Evolutionary conservation across 1,140 invertebrate species (phyloP).

Genomic region (Fragariocoptes setiger): DNA sequence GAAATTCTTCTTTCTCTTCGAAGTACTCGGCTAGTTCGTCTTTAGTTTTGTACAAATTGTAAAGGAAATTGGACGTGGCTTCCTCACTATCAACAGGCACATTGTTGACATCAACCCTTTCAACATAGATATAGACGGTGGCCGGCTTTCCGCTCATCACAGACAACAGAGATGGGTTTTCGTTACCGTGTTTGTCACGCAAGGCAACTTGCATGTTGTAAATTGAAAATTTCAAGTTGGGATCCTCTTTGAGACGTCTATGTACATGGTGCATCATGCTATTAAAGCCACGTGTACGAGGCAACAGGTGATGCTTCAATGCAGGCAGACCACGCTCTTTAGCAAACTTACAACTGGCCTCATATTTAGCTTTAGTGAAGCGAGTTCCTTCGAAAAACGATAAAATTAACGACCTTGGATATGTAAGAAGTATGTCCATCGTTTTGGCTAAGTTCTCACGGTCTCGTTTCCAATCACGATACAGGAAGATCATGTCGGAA

Average conservation of each 20-base stretch:
- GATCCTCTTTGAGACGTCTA: conserved; percentile 8
- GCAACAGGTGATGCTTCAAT: conserved; percentile 60
- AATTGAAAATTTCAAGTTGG: conserved; percentile 6
- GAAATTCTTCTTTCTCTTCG: conserved; percentile 7
- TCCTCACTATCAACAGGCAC: conserved; percentile 40
- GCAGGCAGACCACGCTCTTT: conserved; percentile 48
- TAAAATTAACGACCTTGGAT: conserved; percentile 58
- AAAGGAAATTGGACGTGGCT: conserved; percentile 41
- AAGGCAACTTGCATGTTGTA: conserved; percentile 12
- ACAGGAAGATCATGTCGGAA: conserved; percentile 63
- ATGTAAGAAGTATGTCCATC: conserved; percentile 42
- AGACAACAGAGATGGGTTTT: conserved; percentile 36
- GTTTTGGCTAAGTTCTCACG: conserved; percentile 39
- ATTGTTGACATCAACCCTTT: conserved; percentile 41
- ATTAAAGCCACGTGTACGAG: conserved; percentile 59
- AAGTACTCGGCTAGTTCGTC: conserved; percentile 8
- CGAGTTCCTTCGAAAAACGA: conserved; percentile 77
- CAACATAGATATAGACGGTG: conserved; percentile 39
- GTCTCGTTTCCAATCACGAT: conserved; percentile 63
- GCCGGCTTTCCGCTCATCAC: conserved; percentile 42
- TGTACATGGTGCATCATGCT: conserved; percentile 10
- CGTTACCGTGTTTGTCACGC: conserved; percentile 13
- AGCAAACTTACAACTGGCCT: conserved; percentile 54
- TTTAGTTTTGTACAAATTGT: conserved; percentile 30
- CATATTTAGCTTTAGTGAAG: conserved; percentile 54